Percentiles rank a stretch among this genome's conserved stretches.
phyloP scores from a whole-genome alignment of 2,113 vertebrate genomes.

The Chunga burmeisteri region DNA sequence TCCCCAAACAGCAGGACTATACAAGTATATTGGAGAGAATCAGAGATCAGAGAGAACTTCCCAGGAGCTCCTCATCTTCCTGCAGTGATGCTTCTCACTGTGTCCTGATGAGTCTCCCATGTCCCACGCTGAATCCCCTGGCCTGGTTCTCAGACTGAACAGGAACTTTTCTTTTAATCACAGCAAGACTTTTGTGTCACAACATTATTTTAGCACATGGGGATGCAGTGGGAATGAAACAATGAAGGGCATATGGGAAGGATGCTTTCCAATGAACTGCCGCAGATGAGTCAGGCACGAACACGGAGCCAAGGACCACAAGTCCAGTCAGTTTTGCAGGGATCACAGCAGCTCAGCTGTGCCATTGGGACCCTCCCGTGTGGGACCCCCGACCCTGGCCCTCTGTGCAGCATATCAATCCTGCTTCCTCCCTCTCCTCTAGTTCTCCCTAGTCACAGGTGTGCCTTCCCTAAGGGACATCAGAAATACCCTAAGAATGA shows the following conservation, averaged over 20 bases:
- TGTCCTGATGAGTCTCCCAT: background rate
- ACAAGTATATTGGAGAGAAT: background rate
- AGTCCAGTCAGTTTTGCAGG: background rate
- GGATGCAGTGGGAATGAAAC: background rate
- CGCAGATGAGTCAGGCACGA: background rate
- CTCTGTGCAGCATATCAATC: background rate
- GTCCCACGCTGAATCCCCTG: background rate
- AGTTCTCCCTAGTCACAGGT: conserved; percentile 1
- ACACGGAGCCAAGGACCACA: background rate
- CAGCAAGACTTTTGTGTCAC: background rate
- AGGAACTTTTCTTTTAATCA: background rate
- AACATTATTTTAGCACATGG: background rate
- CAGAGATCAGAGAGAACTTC: background rate
- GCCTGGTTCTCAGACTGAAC: background rate
- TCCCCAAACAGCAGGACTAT: background rate
- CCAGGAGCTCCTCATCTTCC: background rate
- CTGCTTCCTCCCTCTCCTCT: background rate
- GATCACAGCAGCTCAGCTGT: background rate
- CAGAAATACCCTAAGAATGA: background rate
- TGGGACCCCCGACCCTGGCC: background rate
- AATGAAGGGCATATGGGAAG: background rate
- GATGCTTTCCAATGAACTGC: background rate
- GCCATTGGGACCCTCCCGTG: background rate
- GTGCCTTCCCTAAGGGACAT: background rate
- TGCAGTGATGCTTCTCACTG: fast-evolving